phyloP scores from a whole-genome alignment of 1,140 invertebrate species.

The Mya arenaria region DNA sequence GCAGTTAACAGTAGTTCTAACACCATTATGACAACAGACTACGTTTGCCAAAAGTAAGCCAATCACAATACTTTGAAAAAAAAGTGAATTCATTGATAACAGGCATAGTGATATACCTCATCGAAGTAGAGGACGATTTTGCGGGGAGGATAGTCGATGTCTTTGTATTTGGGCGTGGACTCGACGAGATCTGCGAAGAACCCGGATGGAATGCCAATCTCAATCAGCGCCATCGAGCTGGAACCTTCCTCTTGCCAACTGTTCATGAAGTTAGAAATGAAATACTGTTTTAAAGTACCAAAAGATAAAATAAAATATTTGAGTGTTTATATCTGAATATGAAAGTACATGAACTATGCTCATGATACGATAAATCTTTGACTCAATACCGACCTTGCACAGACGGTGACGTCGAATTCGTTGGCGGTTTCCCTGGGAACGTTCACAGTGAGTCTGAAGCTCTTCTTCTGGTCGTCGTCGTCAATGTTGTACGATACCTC shows the following conservation, averaged over 20 bases:
- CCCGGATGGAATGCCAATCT: constrained; percentile 67
- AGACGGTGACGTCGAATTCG: constrained; percentile 92
- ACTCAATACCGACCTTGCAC: constrained; percentile 81
- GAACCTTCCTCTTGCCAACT: constrained; percentile 62
- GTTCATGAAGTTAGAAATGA: neutral
- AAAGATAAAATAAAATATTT: neutral
- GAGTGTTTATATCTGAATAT: too few relatives aligned
- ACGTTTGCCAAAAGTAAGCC: neutral
- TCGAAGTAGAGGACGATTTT: constrained; percentile 93
- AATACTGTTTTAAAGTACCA: neutral
- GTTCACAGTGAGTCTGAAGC: constrained; percentile 91
- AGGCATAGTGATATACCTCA: constrained; percentile 67
- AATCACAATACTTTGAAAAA: neutral
- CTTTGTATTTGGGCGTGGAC: constrained; percentile 85
- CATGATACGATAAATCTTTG: neutral
- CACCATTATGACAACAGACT: too few relatives aligned
- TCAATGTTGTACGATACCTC: constrained; percentile 92
- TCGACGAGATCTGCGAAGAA: constrained; percentile 59
- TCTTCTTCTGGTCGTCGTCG: constrained; percentile 93
- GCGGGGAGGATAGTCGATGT: constrained; percentile 89
- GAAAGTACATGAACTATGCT: too few relatives aligned
- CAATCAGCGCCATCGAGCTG: constrained; percentile 68
- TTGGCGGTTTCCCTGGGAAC: constrained; percentile 91
- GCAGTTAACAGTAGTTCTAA: too few relatives aligned
- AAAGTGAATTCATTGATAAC: neutral